These are phyloP conservation scores for Petrolisthes cinctipes DNA, from an alignment of 2,888 invertebrate genomes.

Conservation along the genomic window DNA sequence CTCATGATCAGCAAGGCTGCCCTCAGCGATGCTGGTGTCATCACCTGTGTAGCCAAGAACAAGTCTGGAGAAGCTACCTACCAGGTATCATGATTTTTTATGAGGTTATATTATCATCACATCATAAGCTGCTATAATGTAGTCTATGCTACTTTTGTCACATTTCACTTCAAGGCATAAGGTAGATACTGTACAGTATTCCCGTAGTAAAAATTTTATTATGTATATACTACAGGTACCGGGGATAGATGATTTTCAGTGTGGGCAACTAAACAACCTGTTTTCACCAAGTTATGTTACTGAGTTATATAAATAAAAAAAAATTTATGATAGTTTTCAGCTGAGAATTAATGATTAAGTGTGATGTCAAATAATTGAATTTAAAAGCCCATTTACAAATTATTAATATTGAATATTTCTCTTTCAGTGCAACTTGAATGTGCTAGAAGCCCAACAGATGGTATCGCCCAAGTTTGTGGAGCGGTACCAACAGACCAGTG, in stretches of 20 bases:
- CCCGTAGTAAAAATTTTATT: too few relatives aligned
- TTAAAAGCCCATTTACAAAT: background rate
- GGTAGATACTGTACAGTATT: too few relatives aligned
- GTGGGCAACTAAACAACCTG: too few relatives aligned
- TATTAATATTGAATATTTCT: conserved; percentile 35
- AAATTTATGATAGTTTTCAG: background rate
- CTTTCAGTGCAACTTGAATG: conserved; percentile 79
- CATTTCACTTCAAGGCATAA: background rate
- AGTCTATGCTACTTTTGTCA: background rate
- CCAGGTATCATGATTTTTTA: conserved; percentile 73
- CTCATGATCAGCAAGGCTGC: conserved; percentile 94
- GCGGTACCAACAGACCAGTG: conserved; percentile 90
- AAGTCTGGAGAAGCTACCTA: conserved; percentile 93
- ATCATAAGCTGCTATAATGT: background rate
- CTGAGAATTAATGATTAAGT: background rate
- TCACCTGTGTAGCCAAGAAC: conserved; percentile 93
- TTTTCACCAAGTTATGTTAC: background rate
- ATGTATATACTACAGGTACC: too few relatives aligned
- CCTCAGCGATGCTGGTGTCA: conserved; percentile 86
- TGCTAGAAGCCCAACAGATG: conserved; percentile 91
- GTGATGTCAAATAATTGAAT: background rate
- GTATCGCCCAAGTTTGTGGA: conserved; percentile 97
- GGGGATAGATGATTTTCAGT: background rate
- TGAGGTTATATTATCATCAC: too few relatives aligned
- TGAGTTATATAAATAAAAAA: background rate